Evolutionary conservation across 2,888 invertebrate species (phyloP).

Genomic region (Ypsolopha scabrella): DNA sequence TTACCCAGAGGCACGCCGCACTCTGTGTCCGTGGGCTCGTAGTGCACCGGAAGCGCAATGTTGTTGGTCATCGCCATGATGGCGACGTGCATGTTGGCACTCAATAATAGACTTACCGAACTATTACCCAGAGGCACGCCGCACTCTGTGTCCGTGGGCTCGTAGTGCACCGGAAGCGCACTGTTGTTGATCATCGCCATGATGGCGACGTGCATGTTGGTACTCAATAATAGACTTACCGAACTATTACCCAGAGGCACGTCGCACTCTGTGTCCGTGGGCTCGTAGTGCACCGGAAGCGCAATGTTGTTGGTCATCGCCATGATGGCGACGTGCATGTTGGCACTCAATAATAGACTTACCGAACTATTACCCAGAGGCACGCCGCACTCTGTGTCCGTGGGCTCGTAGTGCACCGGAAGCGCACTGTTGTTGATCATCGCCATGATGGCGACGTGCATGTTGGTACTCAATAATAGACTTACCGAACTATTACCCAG

Average conservation of each 20-base stretch:
- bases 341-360: constrained; percentile 68
- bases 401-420: constrained; percentile 20
- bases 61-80: constrained; percentile 85
- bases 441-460: constrained; percentile 83
- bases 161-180: constrained; percentile 43
- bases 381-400: constrained; percentile 70
- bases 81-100: constrained; percentile 84
- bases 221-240: constrained; percentile 56
- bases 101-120: constrained; percentile 34
- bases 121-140: constrained; percentile 12
- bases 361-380: too few relatives aligned
- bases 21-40: constrained; percentile 63
- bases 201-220: constrained; percentile 84
- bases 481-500: too few relatives aligned
- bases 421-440: constrained; percentile 81
- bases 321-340: constrained; percentile 84
- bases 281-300: constrained; percentile 30
- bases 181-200: constrained; percentile 84
- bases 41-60: constrained; percentile 56
- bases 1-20: constrained; percentile 33
- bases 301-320: constrained; percentile 83
- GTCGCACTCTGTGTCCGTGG: constrained; percentile 71
- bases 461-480: constrained; percentile 74
- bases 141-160: constrained; percentile 70
- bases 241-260: too few relatives aligned